Conservation (phyloP, 1,140 invertebrate species). For the Lordiphosa collinella region DNA sequence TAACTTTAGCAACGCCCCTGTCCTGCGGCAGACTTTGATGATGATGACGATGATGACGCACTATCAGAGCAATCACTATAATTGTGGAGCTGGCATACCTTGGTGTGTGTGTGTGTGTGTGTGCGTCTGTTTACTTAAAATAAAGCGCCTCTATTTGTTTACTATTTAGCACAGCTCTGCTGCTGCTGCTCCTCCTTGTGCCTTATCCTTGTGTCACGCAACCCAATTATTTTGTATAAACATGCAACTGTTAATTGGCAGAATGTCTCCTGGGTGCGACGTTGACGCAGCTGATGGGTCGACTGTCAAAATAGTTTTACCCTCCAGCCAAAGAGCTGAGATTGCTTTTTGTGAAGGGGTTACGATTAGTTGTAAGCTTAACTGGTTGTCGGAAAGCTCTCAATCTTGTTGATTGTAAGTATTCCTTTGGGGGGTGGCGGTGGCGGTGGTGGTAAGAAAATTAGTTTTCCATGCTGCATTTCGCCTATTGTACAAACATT, state of each 20-base stretch:
- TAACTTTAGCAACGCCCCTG: slow-evolving; percentile 75
- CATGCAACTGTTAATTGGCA: slow-evolving; percentile 77
- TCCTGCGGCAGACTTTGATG: slow-evolving; percentile 67
- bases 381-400: neutral
- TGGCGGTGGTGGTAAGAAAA: no score
- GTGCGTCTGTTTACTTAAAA: slow-evolving; percentile 56
- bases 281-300: slow-evolving; percentile 1
- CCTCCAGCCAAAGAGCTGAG: slow-evolving; percentile 34
- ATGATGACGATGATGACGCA: slow-evolving; percentile 62
- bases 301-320: slow-evolving; percentile 38
- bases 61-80: slow-evolving; percentile 56
- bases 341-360: slow-evolving; percentile 58
- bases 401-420: slow-evolving; percentile 6
- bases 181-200: neutral
- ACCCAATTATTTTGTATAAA: slow-evolving; percentile 73
- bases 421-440: no score
- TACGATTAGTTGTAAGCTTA: slow-evolving; percentile 25
- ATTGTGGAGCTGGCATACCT: slow-evolving; percentile 41
- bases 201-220: slow-evolving; percentile 56
- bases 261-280: slow-evolving; percentile 62
- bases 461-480: no score
- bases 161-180: slow-evolving; percentile 44
- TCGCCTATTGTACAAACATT: no score
- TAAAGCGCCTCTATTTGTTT: slow-evolving; percentile 56
- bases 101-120: neutral